Base-by-base conservation (phyloP, 2,888 invertebrate genomes). In the Amblyjoppa proteus region DNA sequence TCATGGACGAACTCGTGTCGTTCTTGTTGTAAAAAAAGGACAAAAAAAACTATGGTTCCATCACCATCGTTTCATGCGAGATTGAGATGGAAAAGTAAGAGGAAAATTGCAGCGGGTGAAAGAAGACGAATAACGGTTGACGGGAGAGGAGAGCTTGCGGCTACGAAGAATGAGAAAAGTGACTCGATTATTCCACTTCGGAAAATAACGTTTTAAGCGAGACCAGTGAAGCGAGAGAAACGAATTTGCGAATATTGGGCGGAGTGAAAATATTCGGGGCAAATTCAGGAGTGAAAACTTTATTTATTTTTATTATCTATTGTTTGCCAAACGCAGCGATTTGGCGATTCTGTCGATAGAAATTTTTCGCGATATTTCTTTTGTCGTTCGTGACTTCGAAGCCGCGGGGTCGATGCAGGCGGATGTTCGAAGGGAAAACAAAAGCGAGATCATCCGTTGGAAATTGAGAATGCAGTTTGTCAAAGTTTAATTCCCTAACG, bases 121-220 rank as follows among this genome's bases (percentile, higher is more conserved):
- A 49, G 49, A 28, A 31, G n/a, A 34, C n/a, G 7, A n/a, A 45
- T 13, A 25, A 34, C 28, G n/a, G 41, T 11, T 6, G 56, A 4
- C 3, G 4, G 38, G 58, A 58, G 9, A 28, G 31, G 49, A 49
- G 58, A 49, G 58, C 31, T 49, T 70, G 61, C 11, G 58, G 58
- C 58, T 11, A 58, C 28, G 28, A 58, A 58, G 73, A 73, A 73
- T 80, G 56, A 73, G 41, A 28, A 68, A 34, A 41, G 45, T 41
- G 16, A 66, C 64, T 66, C 53, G 51, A 64, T 79, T 79, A 61
- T 66, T 80, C 53, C 80, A 41, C 53, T 20, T 79, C 64, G 71
- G 13, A 31, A 51, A 64, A 79, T 61, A 13, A 34, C n/a, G 28
- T 41, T 56, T 71, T 3, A 13, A 31, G 11, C 45, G 66, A 20